Conservation (phyloP, 2,113 vertebrate species). For the Cavia aperea region DNA sequence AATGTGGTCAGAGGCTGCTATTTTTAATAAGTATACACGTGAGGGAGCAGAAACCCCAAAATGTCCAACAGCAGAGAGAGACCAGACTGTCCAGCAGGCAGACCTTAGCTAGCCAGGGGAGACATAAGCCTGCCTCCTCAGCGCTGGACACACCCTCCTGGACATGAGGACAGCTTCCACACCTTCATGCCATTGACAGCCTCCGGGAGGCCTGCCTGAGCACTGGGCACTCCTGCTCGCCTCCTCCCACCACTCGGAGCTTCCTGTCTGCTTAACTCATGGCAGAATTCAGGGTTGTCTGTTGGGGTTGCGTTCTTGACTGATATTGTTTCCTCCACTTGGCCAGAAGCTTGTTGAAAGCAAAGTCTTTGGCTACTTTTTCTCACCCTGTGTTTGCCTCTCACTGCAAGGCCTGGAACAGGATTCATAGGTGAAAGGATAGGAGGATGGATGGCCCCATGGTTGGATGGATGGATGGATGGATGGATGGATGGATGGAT, state of each 20-base stretch:
- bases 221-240: neutral
- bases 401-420: neutral
- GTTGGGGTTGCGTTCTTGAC: neutral
- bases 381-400: neutral
- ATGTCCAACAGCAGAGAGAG: neutral
- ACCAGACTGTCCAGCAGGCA: accelerated
- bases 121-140: accelerated
- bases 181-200: neutral
- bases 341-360: neutral
- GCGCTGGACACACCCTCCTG: accelerated
- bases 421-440: neutral
- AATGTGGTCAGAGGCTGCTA: neutral
- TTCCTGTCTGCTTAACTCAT: neutral
- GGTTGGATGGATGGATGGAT: neutral
- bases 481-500: neutral
- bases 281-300: neutral
- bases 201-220: neutral
- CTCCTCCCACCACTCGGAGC: neutral
- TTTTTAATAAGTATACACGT: neutral
- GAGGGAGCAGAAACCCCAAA: neutral
- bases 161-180: neutral
- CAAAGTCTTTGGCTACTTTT: neutral
- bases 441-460: neutral
- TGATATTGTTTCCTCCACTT: neutral
- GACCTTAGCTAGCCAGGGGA: too few species aligned